Conservation (phyloP, 2,797 vertebrate genomes). For the Helostoma temminkii region DNA sequence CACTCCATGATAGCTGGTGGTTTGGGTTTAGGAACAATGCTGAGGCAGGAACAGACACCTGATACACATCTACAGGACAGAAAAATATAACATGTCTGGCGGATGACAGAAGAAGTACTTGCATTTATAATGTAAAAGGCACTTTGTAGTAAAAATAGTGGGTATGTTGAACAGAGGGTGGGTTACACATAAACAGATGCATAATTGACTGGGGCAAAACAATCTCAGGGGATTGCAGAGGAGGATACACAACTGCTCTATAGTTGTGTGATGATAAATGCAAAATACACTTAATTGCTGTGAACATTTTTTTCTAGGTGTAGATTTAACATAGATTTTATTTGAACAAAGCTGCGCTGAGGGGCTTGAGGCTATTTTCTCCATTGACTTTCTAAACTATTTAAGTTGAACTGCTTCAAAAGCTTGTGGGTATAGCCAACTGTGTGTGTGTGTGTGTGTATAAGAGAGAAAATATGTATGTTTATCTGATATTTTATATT, state of each 20-base stretch:
- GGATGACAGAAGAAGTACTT: no score
- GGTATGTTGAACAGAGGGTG: not conserved
- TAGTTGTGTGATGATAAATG: conserved; percentile 34
- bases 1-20: not conserved
- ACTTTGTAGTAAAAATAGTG: conserved; percentile 1
- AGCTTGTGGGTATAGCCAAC: conserved; percentile 41
- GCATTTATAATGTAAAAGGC: no score
- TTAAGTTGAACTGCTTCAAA: conserved; percentile 53
- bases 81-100: no score
- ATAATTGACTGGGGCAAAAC: conserved; percentile 20
- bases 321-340: conserved; percentile 58
- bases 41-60: not conserved
- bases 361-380: conserved; percentile 59
- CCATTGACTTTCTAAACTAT: conserved; percentile 66
- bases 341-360: conserved; percentile 63
- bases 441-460: conserved; percentile 5
- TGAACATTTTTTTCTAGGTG: conserved; percentile 30
- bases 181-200: conserved; percentile 29
- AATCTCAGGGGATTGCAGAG: conserved; percentile 4
- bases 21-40: not conserved
- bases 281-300: conserved; percentile 51
- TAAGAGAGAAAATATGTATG: no score
- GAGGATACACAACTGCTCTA: conserved; percentile 17
- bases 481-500: not conserved
- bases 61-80: not conserved